Percentiles rank a stretch among this genome's conserved stretches.
Conservation (phyloP, 2,797 vertebrate species). For the Pithecia hirsuta region DNA sequence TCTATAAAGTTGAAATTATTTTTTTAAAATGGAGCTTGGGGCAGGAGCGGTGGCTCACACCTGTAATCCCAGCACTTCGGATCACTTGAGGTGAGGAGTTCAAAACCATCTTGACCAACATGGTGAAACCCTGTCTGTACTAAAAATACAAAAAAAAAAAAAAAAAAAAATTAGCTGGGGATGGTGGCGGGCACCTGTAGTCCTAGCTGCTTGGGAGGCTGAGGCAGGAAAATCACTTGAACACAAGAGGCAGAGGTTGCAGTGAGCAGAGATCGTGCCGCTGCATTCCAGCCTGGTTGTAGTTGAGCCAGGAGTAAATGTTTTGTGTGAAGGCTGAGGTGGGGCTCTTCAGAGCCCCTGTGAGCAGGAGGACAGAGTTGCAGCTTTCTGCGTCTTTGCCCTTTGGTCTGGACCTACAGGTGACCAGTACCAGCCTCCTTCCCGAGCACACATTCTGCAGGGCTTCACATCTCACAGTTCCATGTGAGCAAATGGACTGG, state of each 20-base stretch:
- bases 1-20: not conserved
- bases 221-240: no score
- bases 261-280: no score
- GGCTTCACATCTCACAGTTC: slow-evolving; percentile 77
- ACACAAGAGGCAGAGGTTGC: accelerated
- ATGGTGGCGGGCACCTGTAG: accelerated
- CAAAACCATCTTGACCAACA: no score
- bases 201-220: no score
- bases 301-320: slow-evolving; percentile 54
- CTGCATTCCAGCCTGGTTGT: no score
- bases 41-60: no score
- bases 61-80: no score
- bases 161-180: no score
- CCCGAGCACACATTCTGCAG: slow-evolving; percentile 49
- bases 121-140: no score
- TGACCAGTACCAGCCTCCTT: not conserved
- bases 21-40: not conserved
- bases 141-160: no score
- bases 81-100: no score
- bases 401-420: not conserved
- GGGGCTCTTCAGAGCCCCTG: not conserved
- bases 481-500: slow-evolving; percentile 74
- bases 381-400: not conserved
- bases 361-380: not conserved
- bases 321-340: not conserved